Evolutionary conservation across 2,888 invertebrate species (phyloP).

Genomic region (Rugalucina vietnamica): DNA sequence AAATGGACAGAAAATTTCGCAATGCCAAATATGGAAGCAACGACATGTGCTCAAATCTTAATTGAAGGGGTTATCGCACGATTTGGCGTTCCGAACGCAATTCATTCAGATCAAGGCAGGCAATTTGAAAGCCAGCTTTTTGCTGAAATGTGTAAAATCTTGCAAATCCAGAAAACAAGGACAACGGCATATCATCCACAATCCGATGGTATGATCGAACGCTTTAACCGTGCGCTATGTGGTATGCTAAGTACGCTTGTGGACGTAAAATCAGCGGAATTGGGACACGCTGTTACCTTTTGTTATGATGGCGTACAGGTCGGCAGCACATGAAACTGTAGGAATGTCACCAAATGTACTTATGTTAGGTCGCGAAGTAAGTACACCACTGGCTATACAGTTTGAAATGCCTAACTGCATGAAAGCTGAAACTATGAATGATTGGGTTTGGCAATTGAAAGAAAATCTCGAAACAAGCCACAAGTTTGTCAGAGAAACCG

Average conservation of each 20-base stretch:
- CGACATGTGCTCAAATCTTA: constrained; percentile 24
- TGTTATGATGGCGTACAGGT: constrained; percentile 57
- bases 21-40: constrained; percentile 34
- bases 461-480: background rate
- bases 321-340: constrained; percentile 36
- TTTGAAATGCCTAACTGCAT: background rate
- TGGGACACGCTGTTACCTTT: constrained; percentile 49
- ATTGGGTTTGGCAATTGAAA: background rate
- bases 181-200: too few relatives aligned
- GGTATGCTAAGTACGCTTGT: constrained; percentile 34
- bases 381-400: background rate
- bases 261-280: constrained; percentile 21
- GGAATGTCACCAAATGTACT: constrained; percentile 49
- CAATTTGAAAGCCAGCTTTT: constrained; percentile 9
- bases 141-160: constrained; percentile 17
- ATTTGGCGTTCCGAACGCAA: constrained; percentile 3
- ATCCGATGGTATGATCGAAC: too few relatives aligned
- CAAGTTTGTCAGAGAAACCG: background rate
- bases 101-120: constrained; percentile 28
- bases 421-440: background rate
- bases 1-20: constrained; percentile 47
- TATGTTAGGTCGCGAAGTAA: constrained; percentile 36
- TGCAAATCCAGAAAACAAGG: constrained; percentile 37
- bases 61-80: constrained; percentile 25
- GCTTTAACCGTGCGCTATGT: constrained; percentile 48